A percentile compares a stretch with the other conserved stretches of the same genome.
phyloP scores from a whole-genome alignment of 2,113 vertebrate species.

The Platycercus adscitus region DNA sequence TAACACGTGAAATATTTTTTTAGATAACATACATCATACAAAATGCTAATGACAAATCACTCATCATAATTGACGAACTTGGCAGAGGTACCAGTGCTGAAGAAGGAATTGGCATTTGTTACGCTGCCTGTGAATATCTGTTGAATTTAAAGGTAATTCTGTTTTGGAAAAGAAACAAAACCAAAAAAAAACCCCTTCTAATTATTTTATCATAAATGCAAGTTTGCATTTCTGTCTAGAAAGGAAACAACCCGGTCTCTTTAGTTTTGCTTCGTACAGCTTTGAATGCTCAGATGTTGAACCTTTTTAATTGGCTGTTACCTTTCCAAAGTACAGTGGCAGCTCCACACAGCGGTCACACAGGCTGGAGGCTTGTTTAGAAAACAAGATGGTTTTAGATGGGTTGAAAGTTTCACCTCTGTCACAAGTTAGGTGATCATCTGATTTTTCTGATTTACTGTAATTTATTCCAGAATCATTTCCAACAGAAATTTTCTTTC shows the following conservation, averaged over 20 bases:
- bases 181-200: not conserved
- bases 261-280: not conserved
- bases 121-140: slow-evolving; percentile 92
- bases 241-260: not conserved
- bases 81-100: slow-evolving; percentile 95
- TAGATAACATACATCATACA: slow-evolving; percentile 95
- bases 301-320: not conserved
- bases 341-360: not conserved
- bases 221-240: not conserved
- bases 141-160: slow-evolving; percentile 88
- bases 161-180: not conserved
- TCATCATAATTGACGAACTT: slow-evolving; percentile 95
- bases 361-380: not conserved
- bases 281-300: not conserved
- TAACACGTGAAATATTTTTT: slow-evolving; percentile 53
- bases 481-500: not conserved
- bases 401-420: not conserved
- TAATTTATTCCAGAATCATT: not conserved
- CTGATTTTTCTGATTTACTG: not conserved
- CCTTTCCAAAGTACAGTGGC: not conserved
- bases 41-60: slow-evolving; percentile 90
- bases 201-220: not conserved
- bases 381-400: not conserved
- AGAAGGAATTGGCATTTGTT: slow-evolving; percentile 94
- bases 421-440: accelerated